A percentile compares a stretch with the other conserved stretches of the same genome.
phyloP scores from a whole-genome alignment of 2,888 invertebrate genomes.

The Leptarthrus brevirostris region DNA sequence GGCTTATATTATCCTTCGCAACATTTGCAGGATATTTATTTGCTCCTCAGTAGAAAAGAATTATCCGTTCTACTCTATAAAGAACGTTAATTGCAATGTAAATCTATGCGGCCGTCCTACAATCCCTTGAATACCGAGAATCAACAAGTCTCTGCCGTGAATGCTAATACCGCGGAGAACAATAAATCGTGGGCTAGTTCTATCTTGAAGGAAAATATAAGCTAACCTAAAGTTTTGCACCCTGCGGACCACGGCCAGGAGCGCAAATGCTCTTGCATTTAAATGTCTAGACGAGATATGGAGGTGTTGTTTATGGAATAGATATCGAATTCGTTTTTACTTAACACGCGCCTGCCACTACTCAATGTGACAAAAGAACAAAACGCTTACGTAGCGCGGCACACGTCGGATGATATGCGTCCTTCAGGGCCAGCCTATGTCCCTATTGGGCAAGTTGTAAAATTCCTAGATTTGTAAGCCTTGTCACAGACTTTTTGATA shows the following conservation, averaged over 20 bases:
- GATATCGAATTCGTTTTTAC: constrained; percentile 53
- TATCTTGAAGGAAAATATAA: constrained; percentile 12
- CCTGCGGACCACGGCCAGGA: constrained; percentile 42
- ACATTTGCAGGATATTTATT: constrained; percentile 55
- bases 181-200: constrained; percentile 44
- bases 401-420: constrained; percentile 21
- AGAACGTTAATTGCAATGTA: constrained; percentile 59
- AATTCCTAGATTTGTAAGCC: constrained; percentile 6
- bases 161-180: constrained; percentile 35
- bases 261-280: constrained; percentile 45
- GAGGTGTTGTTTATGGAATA: constrained; percentile 53
- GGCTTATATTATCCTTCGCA: constrained; percentile 18
- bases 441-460: constrained; percentile 17
- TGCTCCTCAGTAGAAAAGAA: constrained; percentile 56
- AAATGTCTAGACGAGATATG: constrained; percentile 54
- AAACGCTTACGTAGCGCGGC: constrained; percentile 32
- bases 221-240: constrained; percentile 42
- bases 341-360: constrained; percentile 50
- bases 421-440: constrained; percentile 35
- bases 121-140: constrained; percentile 41
- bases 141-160: constrained; percentile 39
- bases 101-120: constrained; percentile 54
- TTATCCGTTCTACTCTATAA: constrained; percentile 58
- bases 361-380: constrained; percentile 43
- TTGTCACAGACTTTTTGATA: constrained; percentile 31